Evolutionary conservation across 2,888 invertebrate genomes (phyloP), one percentile per base, ranked within the genome.

Genomic region (Oxycera nigricornis): DNA sequence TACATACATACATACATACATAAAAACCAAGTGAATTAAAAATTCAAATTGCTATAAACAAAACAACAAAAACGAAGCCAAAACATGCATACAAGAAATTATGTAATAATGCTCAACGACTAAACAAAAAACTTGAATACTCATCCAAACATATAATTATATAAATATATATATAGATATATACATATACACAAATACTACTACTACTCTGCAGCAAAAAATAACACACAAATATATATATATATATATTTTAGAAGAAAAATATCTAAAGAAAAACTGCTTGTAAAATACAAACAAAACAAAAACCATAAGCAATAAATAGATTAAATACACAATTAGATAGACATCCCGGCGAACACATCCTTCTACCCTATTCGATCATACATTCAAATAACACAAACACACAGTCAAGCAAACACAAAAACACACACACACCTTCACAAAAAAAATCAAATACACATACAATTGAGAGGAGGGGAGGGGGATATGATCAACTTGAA

Each of bases 291-390:
- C 24, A 50, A 67, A 67, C 20, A 73, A 28, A 35, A 73, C 22
- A 20, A 68, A 55, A 74, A 74, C 52, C 41, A 41, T 67, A 55
- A 67, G 68, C 57, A 67, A 24, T 55, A 11, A 28, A 61, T 24
- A 52, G 17, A 50, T 17, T 55, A 70, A 1, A 72, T 55, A 11
- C n/a, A n/a, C n/a, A n/a, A n/a, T n/a, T n/a, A n/a, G n/a, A n/a
- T n/a, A n/a, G n/a, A n/a, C n/a, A n/a, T n/a, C n/a, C n/a, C n/a
- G n/a, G n/a, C n/a, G n/a, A n/a, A n/a, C n/a, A n/a, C n/a, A n/a
- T n/a, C n/a, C n/a, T n/a, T n/a, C n/a, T n/a, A n/a, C n/a, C n/a
- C n/a, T n/a, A n/a, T n/a, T n/a, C n/a, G n/a, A n/a, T n/a, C n/a
- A n/a, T n/a, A n/a, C n/a, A n/a, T n/a, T n/a, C n/a, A n/a, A n/a